phyloP scores from a whole-genome alignment of 2,113 vertebrate species.

The Lepidothrix coronata region DNA sequence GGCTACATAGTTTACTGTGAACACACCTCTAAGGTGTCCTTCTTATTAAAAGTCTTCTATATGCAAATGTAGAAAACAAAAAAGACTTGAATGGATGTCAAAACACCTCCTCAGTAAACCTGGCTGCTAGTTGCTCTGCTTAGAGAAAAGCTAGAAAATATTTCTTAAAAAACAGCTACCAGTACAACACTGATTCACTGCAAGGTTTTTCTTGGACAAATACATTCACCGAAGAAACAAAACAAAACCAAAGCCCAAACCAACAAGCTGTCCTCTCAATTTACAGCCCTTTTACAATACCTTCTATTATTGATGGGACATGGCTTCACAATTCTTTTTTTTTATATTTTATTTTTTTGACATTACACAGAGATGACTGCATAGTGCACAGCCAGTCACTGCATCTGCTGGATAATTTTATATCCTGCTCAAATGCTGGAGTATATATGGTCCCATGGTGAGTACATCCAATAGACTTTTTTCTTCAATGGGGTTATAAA shows the following conservation, averaged over 20 bases:
- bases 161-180: neutral
- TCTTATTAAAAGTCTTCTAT: neutral
- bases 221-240: constrained; percentile 1
- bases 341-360: neutral
- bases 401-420: constrained; percentile 33
- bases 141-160: neutral
- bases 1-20: neutral
- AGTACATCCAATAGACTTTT: constrained; percentile 43
- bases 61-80: neutral
- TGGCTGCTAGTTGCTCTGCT: neutral
- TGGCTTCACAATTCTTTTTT: neutral
- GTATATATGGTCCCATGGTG: constrained; percentile 30
- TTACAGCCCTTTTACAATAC: constrained; percentile 39
- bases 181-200: constrained; percentile 10
- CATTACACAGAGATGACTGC: neutral
- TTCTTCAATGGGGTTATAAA: constrained; percentile 54
- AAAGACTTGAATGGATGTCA: neutral
- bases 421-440: neutral
- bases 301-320: constrained; percentile 44
- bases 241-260: constrained; percentile 53
- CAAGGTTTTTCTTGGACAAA: constrained; percentile 45
- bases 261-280: constrained; percentile 47
- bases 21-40: neutral
- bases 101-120: neutral
- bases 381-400: neutral